Percentiles rank a stretch among this genome's conserved stretches.
phyloP scores from a whole-genome alignment of 1,140 invertebrate species.

The Aphaenogaster ashmeadi region DNA sequence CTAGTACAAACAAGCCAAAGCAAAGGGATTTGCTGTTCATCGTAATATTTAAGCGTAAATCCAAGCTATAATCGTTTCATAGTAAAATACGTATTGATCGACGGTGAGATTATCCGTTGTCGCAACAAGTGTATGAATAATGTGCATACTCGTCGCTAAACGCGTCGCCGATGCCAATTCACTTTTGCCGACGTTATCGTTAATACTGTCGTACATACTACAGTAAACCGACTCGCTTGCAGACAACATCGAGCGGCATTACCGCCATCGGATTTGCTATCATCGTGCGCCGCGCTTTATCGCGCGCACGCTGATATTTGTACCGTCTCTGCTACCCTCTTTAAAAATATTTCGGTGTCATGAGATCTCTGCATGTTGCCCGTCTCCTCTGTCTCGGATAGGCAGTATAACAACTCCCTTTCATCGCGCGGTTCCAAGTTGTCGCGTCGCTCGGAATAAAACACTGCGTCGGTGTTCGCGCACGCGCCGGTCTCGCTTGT shows the following conservation, averaged over 20 bases:
- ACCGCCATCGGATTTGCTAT: constrained; percentile 6
- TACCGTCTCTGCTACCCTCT: neutral
- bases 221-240: constrained; percentile 1
- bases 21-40: neutral
- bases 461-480: constrained; percentile 51
- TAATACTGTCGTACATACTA: constrained; percentile 15
- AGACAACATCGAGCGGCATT: neutral
- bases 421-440: constrained; percentile 41
- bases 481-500: constrained; percentile 51
- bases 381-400: neutral
- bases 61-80: neutral
- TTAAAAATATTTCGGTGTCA: constrained; percentile 19
- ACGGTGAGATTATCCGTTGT: constrained; percentile 16
- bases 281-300: neutral
- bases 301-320: neutral
- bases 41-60: constrained; percentile 14
- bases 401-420: constrained; percentile 1
- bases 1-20: neutral
- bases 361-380: neutral
- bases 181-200: constrained; percentile 36
- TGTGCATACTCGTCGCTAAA: constrained; percentile 6
- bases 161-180: neutral
- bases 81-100: neutral
- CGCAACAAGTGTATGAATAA: constrained; percentile 46
- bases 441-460: constrained; percentile 47